A percentile compares a stretch with the other conserved stretches of the same genome.
These are phyloP conservation scores for Palaemon carinicauda DNA, from an alignment of 1,140 invertebrate species.

Conservation along the genomic window DNA sequence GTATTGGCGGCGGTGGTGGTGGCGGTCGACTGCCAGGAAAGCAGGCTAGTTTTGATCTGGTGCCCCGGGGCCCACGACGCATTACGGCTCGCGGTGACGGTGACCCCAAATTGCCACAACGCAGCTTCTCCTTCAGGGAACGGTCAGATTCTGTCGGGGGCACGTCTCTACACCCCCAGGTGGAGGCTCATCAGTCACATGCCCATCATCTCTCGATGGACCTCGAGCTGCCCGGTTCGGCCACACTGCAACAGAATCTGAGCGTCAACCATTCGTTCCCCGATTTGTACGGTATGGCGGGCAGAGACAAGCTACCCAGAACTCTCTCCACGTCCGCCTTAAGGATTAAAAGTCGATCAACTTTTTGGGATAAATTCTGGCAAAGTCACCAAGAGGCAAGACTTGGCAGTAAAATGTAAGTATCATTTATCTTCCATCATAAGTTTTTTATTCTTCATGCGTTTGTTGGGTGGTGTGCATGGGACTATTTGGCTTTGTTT, in stretches of 20 bases:
- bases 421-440: neutral
- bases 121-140: conserved; percentile 48
- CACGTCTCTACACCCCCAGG: conserved; percentile 12
- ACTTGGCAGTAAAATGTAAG: conserved; percentile 34
- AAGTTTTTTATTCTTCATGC: too few species aligned
- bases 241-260: conserved; percentile 20
- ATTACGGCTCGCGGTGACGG: neutral
- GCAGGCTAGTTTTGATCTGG: neutral
- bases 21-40: conserved; percentile 26
- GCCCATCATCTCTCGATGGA: conserved; percentile 47
- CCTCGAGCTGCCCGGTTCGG: conserved; percentile 29
- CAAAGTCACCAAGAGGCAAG: conserved; percentile 60
- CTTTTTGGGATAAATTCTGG: conserved; percentile 86
- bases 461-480: too few species aligned
- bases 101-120: neutral
- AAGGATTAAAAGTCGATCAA: conserved; percentile 75
- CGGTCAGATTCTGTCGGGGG: conserved; percentile 29
- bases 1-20: neutral
- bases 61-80: conserved; percentile 7
- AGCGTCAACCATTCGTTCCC: conserved; percentile 53
- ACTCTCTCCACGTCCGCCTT: conserved; percentile 82
- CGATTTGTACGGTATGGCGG: conserved; percentile 55
- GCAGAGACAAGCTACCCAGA: conserved; percentile 56
- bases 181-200: neutral
- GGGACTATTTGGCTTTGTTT: too few species aligned